phyloP scores from a whole-genome alignment of 2,113 vertebrate genomes.

The Cyanoderma ruficeps region DNA sequence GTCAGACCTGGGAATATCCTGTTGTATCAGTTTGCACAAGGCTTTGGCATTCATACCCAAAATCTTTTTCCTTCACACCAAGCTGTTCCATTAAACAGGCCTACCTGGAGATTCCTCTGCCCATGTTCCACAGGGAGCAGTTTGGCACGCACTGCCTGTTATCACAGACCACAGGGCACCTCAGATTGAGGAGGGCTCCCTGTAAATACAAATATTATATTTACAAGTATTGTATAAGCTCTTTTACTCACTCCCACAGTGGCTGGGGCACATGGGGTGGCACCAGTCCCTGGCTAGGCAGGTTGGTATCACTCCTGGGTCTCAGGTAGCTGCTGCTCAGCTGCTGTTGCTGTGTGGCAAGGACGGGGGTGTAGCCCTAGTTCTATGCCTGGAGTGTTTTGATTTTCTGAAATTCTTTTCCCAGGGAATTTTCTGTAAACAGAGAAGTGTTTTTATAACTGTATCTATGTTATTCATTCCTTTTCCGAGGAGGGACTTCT shows the following conservation, averaged over 20 bases:
- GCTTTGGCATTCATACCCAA: background rate
- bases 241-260: background rate
- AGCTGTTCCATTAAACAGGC: background rate
- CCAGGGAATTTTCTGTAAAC: no score
- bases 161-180: fast-evolving
- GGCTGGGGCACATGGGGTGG: fast-evolving
- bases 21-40: background rate
- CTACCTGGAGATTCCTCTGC: background rate
- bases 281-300: fast-evolving
- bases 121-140: fast-evolving
- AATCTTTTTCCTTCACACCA: background rate
- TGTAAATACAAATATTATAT: background rate
- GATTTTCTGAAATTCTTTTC: no score
- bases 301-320: background rate
- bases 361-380: no score
- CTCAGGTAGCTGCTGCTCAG: background rate
- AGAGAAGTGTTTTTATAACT: no score
- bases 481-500: no score
- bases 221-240: background rate
- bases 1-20: background rate
- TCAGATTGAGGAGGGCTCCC: background rate
- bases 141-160: background rate
- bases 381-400: no score
- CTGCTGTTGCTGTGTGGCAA: background rate
- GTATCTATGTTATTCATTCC: no score